Conservation (phyloP, 2,888 invertebrate species). For the Noctua comes region DNA sequence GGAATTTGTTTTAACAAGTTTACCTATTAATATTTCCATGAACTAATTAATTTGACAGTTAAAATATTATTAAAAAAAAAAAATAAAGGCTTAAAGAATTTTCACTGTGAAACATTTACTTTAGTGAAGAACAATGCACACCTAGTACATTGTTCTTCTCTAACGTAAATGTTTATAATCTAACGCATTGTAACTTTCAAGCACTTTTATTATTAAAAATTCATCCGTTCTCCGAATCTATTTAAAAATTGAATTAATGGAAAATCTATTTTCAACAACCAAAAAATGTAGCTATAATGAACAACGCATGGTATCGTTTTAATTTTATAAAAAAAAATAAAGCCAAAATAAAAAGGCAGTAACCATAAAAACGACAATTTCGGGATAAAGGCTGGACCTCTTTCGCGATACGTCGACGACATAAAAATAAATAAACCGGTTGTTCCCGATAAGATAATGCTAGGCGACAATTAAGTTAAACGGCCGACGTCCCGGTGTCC, state of each 20-base stretch:
- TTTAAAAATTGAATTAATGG: background rate
- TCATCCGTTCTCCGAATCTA: background rate
- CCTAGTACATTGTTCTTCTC: background rate
- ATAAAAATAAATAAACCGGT: conserved; percentile 73
- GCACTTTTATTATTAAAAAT: background rate
- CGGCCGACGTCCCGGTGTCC: conserved; percentile 64
- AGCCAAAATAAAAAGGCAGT: conserved; percentile 64
- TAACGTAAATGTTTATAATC: background rate
- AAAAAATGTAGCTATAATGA: background rate
- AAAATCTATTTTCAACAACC: conserved; percentile 7
- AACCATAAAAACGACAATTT: conserved; percentile 71
- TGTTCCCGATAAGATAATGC: conserved; percentile 76
- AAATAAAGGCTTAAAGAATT: background rate
- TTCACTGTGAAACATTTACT: no score
- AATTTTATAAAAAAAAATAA: conserved; percentile 48
- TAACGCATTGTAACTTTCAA: background rate
- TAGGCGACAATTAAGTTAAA: conserved; percentile 77
- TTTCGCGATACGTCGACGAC: conserved; percentile 67
- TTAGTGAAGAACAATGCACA: no score
- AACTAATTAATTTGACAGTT: background rate
- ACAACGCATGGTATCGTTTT: conserved; percentile 3
- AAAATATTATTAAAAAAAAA: background rate
- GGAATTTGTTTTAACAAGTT: background rate
- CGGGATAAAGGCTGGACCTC: conserved; percentile 69
- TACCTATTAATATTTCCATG: conserved; percentile 2